Evolutionary conservation across 1,140 invertebrate species (phyloP).

Genomic region (Druon quercuslanigerum): DNA sequence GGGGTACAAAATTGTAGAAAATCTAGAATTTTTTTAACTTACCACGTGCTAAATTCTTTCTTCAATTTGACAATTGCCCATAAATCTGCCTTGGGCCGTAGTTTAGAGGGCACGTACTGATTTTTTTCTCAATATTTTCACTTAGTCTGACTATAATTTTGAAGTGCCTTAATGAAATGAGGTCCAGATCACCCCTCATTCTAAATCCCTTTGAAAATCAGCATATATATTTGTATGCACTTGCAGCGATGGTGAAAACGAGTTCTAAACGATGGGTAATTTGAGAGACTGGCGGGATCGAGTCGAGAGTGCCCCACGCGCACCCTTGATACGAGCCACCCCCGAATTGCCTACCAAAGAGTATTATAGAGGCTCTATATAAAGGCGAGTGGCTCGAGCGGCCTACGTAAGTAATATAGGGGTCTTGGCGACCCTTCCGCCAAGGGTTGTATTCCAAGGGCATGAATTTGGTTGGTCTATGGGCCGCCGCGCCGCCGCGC

Average conservation of each 20-base stretch:
- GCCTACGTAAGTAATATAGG: slow-evolving; percentile 69
- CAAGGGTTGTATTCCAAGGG: slow-evolving; percentile 68
- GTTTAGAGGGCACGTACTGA: not conserved
- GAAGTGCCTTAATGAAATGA: no score
- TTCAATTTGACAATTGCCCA: no score
- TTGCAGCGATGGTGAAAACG: slow-evolving; percentile 66
- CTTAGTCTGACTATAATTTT: not conserved
- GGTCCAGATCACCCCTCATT: no score
- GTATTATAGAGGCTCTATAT: slow-evolving; percentile 61
- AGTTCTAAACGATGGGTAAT: slow-evolving; percentile 74
- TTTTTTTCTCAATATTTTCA: slow-evolving; percentile 17
- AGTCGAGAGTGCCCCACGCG: slow-evolving; percentile 39
- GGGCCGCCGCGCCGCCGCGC: slow-evolving; percentile 38
- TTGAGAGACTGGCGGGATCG: slow-evolving; percentile 58
- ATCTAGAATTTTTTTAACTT: no score
- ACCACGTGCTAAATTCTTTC: no score
- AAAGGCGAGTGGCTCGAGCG: slow-evolving; percentile 61
- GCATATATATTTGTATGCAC: slow-evolving; percentile 64
- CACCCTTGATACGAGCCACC: slow-evolving; percentile 47
- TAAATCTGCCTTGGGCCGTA: no score
- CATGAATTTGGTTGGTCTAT: slow-evolving; percentile 66
- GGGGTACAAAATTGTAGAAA: no score
- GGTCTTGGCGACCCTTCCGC: slow-evolving; percentile 66
- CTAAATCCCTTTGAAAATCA: slow-evolving; percentile 41
- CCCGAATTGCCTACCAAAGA: slow-evolving; percentile 48